Conservation (phyloP, 2,888 invertebrate species). For the Parnassius smintheus region DNA sequence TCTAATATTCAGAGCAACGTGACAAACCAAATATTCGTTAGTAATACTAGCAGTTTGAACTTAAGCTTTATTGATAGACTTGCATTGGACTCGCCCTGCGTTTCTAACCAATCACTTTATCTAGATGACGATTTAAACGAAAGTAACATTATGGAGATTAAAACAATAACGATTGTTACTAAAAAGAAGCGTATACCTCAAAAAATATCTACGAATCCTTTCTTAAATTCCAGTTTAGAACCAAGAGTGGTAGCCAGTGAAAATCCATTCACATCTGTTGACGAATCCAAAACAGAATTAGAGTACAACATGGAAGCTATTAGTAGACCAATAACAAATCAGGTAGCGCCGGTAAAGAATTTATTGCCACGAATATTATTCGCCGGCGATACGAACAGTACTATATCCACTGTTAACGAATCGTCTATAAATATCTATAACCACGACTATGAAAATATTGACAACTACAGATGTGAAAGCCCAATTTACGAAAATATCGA, state of each 20-base stretch:
- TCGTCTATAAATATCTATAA: slow-evolving; percentile 44
- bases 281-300: slow-evolving; percentile 45
- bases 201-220: slow-evolving; percentile 69
- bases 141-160: slow-evolving; percentile 79
- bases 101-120: slow-evolving; percentile 65
- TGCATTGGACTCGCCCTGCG: slow-evolving; percentile 63
- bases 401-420: slow-evolving; percentile 70
- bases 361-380: slow-evolving; percentile 66
- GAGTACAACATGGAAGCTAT: slow-evolving; percentile 55
- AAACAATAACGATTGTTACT: slow-evolving; percentile 74
- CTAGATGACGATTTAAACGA: slow-evolving; percentile 76
- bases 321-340: slow-evolving; percentile 38
- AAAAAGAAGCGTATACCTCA: slow-evolving; percentile 57
- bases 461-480: slow-evolving; percentile 60
- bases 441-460: slow-evolving; percentile 69
- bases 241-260: slow-evolving; percentile 37
- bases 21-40: slow-evolving; percentile 62
- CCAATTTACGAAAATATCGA: slow-evolving; percentile 67
- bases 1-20: slow-evolving; percentile 61
- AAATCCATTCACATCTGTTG: slow-evolving; percentile 60
- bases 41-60: slow-evolving; percentile 60
- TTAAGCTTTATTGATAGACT: slow-evolving; percentile 74
- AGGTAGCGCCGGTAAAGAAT: slow-evolving; percentile 35
- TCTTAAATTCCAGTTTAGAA: slow-evolving; percentile 58
- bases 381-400: slow-evolving; percentile 63